Conservation (phyloP, 2,113 vertebrate genomes). For the Clinocottus analis region DNA sequence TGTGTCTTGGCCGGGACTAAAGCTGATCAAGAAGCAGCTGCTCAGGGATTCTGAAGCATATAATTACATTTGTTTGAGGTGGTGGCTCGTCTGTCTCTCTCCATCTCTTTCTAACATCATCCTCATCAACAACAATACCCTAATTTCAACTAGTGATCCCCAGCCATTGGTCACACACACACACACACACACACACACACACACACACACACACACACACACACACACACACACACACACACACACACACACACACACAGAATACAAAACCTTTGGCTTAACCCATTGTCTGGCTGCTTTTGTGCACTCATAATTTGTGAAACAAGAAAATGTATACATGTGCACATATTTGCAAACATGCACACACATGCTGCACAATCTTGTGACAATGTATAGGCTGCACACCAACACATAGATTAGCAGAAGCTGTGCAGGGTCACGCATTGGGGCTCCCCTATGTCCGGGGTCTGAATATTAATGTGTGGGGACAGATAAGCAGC, state of each 20-base stretch:
- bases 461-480: conserved; percentile 78
- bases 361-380: background rate
- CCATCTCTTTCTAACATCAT: conserved; percentile 37
- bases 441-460: conserved; percentile 68
- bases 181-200: background rate
- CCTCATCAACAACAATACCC: conserved; percentile 19
- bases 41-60: conserved; percentile 34
- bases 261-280: background rate
- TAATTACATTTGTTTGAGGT: conserved; percentile 65
- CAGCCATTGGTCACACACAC: conserved; percentile 40
- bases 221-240: background rate
- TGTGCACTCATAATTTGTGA: background rate
- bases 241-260: background rate
- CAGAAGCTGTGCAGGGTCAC: conserved; percentile 66
- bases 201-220: conserved; percentile 10
- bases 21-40: conserved; percentile 32
- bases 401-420: conserved; percentile 42
- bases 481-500: conserved; percentile 73
- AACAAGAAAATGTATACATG: background rate
- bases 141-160: conserved; percentile 36
- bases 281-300: background rate
- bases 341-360: background rate
- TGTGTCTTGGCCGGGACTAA: conserved; percentile 9
- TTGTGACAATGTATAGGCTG: conserved; percentile 30
- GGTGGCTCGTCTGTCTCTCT: conserved; percentile 38